These are phyloP conservation scores for Odontophorus gujanensis DNA, from an alignment of 2,113 vertebrate species.

Conservation along the genomic window DNA sequence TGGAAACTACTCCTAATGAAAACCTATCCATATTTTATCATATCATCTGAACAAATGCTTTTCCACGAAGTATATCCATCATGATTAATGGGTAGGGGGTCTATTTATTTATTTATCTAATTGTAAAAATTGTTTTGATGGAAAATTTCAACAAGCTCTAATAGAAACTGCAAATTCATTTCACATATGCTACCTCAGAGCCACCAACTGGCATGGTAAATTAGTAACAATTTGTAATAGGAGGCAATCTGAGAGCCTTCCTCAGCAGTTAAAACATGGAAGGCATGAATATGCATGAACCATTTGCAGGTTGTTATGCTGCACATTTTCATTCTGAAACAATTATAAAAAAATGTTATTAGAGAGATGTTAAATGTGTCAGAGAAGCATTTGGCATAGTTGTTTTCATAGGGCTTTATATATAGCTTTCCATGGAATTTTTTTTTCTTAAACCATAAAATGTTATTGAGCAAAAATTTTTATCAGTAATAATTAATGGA, in stretches of 20 bases:
- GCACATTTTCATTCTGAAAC: constrained; percentile 20
- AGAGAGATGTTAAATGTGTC: not conserved
- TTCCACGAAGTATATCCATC: not conserved
- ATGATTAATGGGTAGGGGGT: not conserved
- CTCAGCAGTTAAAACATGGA: constrained; percentile 16
- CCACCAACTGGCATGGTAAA: not conserved
- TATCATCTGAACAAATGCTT: not conserved
- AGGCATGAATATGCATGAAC: constrained; percentile 29
- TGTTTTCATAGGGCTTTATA: not conserved
- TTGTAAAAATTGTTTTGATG: not conserved
- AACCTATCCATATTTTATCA: not conserved
- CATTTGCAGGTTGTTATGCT: constrained; percentile 32
- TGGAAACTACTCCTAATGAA: not conserved
- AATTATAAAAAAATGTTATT: constrained; percentile 46
- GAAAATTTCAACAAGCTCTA: not conserved
- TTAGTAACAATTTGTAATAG: constrained; percentile 20
- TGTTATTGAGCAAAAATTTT: not conserved
- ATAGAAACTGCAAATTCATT: constrained; percentile 14
- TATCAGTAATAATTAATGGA: not conserved
- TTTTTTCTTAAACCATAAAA: not conserved
- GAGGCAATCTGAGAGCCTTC: constrained; percentile 14
- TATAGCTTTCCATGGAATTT: not conserved
- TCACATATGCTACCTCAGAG: constrained; percentile 33
- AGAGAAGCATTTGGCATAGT: not conserved
- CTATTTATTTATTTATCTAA: not conserved